A percentile compares a stretch with the other conserved stretches of the same genome.
These are phyloP conservation scores for Puffinus mauretanicus DNA, from an alignment of 2,113 vertebrate species.

Conservation along the genomic window DNA sequence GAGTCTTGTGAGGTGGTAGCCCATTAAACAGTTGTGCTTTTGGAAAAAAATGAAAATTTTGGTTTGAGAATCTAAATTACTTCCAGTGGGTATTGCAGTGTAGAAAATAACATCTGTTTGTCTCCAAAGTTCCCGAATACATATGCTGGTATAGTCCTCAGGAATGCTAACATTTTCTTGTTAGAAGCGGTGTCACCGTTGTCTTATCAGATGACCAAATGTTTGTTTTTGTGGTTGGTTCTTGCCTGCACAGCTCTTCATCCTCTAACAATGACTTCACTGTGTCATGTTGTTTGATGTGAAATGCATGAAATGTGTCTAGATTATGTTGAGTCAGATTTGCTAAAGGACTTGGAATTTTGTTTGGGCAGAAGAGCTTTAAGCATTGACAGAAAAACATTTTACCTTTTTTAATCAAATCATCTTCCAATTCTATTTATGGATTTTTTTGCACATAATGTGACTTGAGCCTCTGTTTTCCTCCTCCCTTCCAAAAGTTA, in stretches of 20 bases:
- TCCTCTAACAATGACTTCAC: constrained; percentile 21
- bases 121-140: neutral
- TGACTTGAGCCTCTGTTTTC: neutral
- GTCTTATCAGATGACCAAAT: neutral
- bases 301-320: constrained; percentile 34
- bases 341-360: neutral
- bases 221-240: neutral
- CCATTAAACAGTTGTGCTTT: neutral
- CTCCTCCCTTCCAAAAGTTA: neutral
- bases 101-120: neutral
- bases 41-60: neutral
- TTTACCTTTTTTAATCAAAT: neutral
- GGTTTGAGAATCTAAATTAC: neutral
- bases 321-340: neutral
- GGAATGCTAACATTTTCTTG: constrained; percentile 3
- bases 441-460: neutral
- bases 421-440: neutral
- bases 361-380: neutral
- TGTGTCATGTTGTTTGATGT: neutral
- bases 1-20: neutral
- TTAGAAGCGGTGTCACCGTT: neutral
- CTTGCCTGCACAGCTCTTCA: neutral
- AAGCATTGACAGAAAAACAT: neutral
- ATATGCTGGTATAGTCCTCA: constrained; percentile 48
- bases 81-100: neutral